Evolutionary conservation across 2,113 vertebrate species (phyloP).

Genomic region (Aptenodytes forsteri): DNA sequence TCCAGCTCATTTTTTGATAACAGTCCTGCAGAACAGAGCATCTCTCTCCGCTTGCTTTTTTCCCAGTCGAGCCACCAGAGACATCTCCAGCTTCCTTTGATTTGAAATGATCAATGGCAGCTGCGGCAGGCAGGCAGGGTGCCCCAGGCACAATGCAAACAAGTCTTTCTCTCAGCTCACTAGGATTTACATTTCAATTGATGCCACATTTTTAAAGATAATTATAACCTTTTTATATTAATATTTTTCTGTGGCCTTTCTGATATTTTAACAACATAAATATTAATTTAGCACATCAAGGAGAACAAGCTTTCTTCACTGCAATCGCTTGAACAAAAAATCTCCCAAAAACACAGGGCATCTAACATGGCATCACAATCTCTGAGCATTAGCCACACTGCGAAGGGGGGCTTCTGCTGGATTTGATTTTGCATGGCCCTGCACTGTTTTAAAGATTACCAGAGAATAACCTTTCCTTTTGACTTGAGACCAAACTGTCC

Average conservation of each 20-base stretch:
- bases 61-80: constrained; percentile 56
- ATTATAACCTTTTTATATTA: constrained; percentile 80
- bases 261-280: constrained; percentile 79
- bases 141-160: constrained; percentile 70
- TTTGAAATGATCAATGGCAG: constrained; percentile 78
- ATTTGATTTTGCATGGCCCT: neutral
- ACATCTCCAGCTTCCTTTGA: constrained; percentile 72
- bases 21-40: constrained; percentile 65
- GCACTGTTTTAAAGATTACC: neutral
- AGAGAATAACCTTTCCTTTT: constrained; percentile 13
- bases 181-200: constrained; percentile 81
- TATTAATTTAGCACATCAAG: constrained; percentile 76
- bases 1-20: constrained; percentile 61
- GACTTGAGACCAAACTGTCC: neutral
- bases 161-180: constrained; percentile 51
- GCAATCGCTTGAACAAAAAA: neutral
- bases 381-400: neutral
- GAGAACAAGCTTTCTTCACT: constrained; percentile 35
- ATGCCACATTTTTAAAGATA: constrained; percentile 74
- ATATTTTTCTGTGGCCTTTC: constrained; percentile 71
- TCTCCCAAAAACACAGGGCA: neutral
- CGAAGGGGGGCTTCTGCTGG: neutral
- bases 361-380: neutral
- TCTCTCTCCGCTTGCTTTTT: constrained; percentile 54
- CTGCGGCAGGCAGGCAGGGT: constrained; percentile 60